These are phyloP conservation scores for Recurvirostra avosetta DNA, from an alignment of 2,113 vertebrate species.

Conservation along the genomic window DNA sequence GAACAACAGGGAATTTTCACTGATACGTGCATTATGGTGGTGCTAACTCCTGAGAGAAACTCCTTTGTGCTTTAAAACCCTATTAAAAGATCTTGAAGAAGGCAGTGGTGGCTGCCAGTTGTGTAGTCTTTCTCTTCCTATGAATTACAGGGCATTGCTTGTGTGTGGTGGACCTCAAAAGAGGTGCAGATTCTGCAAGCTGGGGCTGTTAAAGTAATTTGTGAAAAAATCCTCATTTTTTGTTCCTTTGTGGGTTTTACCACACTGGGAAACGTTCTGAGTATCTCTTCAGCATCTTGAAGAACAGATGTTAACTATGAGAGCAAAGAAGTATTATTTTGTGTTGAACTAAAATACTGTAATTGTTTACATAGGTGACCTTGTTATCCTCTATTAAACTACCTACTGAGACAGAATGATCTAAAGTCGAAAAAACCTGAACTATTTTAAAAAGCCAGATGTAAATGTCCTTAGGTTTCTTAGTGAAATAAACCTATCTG, in stretches of 20 bases:
- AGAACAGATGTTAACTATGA: not conserved
- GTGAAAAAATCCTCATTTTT: not conserved
- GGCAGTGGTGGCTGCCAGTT: not conserved
- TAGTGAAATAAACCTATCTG: not conserved
- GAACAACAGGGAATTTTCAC: not conserved
- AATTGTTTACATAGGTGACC: not conserved
- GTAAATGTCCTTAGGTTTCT: not conserved
- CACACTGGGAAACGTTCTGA: not conserved
- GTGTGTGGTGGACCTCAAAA: not conserved
- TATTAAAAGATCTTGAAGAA: not conserved
- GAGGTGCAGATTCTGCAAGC: not conserved
- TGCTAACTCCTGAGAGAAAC: not conserved
- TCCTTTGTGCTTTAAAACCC: not conserved
- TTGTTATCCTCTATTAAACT: not conserved
- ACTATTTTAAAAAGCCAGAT: not conserved
- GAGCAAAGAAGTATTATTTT: not conserved
- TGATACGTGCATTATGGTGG: fast-evolving
- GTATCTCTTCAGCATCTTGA: not conserved
- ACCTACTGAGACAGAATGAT: not conserved
- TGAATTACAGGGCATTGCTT: not conserved
- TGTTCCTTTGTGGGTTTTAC: not conserved
- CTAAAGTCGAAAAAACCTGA: not conserved
- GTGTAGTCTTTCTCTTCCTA: not conserved
- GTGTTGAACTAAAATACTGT: not conserved
- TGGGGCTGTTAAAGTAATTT: not conserved